Evolutionary conservation across 2,113 vertebrate species (phyloP).

Genomic region (Pagrus major): DNA sequence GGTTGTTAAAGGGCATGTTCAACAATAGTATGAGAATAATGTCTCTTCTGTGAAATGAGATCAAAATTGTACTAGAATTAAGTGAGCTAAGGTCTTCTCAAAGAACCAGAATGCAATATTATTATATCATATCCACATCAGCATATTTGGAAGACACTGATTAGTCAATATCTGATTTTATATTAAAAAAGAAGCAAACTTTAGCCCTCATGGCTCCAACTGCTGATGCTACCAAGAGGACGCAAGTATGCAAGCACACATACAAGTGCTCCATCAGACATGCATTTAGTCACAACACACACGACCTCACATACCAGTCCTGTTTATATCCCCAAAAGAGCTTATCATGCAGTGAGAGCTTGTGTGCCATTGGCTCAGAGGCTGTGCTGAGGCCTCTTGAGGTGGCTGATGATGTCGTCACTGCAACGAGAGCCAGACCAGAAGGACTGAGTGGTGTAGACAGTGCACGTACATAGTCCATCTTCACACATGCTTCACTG

Average conservation of each 20-base stretch:
- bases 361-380: conserved; percentile 1
- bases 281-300: conserved; percentile 28
- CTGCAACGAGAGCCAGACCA: conserved; percentile 5
- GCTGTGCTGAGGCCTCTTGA: conserved; percentile 28
- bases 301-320: conserved; percentile 25
- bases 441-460: conserved; percentile 19
- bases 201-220: neutral
- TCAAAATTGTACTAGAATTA: neutral
- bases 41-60: neutral
- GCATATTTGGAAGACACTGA: neutral
- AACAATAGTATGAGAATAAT: neutral
- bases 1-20: neutral
- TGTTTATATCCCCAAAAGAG: conserved; percentile 51
- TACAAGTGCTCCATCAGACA: neutral
- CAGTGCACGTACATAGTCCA: conserved; percentile 33
- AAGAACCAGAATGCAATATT: neutral
- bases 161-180: neutral
- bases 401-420: conserved; percentile 35
- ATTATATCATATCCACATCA: neutral
- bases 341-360: conserved; percentile 26
- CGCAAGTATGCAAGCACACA: neutral
- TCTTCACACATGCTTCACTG: neutral
- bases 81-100: neutral
- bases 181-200: neutral
- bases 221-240: neutral